Conservation (phyloP, 2,888 invertebrate species). For the Cacoxenus indagator region DNA sequence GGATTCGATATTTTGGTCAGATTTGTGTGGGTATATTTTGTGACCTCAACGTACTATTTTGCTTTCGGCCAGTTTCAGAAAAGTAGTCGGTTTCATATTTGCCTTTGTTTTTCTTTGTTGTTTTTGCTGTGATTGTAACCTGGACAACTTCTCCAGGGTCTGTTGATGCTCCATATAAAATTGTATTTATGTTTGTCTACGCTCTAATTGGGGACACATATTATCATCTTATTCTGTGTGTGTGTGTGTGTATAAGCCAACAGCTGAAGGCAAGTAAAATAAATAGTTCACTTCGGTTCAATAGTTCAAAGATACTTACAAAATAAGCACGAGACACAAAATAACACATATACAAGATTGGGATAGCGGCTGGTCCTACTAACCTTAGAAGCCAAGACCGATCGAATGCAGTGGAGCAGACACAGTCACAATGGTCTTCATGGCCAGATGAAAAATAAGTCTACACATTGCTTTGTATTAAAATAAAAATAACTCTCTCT, state of each 20-base stretch:
- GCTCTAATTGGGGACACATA: slow-evolving; percentile 2
- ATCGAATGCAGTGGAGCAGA: too few species aligned
- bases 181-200: not conserved
- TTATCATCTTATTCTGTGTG: slow-evolving; percentile 5
- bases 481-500: too few species aligned
- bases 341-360: not conserved
- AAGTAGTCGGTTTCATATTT: not conserved
- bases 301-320: slow-evolving; percentile 4
- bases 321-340: not conserved
- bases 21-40: not conserved
- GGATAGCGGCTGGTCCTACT: too few species aligned
- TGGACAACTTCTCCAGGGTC: not conserved
- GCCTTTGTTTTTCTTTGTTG: not conserved
- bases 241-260: not conserved
- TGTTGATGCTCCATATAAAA: not conserved
- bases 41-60: not conserved
- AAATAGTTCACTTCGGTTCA: slow-evolving; percentile 1
- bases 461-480: too few species aligned
- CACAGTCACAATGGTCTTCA: too few species aligned
- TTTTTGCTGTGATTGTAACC: not conserved
- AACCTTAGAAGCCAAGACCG: too few species aligned
- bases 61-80: not conserved
- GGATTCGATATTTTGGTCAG: not conserved
- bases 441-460: too few species aligned
- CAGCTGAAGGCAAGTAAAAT: not conserved